Percentiles rank a stretch among this genome's conserved stretches.
Conservation (phyloP, 1,140 invertebrate species). For the Aphis gossypii region DNA sequence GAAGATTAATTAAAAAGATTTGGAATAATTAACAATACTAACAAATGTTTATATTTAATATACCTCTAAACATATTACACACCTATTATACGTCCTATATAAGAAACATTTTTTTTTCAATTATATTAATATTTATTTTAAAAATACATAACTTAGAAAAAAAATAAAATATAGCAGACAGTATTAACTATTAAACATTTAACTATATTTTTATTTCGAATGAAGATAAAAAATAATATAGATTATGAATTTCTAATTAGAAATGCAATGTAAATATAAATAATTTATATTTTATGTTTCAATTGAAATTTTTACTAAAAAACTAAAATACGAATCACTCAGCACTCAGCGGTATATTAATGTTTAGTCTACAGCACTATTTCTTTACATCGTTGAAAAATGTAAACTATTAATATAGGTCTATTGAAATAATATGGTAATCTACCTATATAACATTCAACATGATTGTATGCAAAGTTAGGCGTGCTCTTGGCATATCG, state of each 20-base stretch:
- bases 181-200: background rate
- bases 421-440: too few species aligned
- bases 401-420: too few species aligned
- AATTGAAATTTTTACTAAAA: too few species aligned
- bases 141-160: background rate
- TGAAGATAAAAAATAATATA: background rate
- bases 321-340: too few species aligned
- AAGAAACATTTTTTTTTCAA: background rate
- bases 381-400: too few species aligned
- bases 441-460: too few species aligned
- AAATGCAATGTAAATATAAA: too few species aligned
- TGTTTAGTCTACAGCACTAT: too few species aligned
- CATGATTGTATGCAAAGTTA: background rate
- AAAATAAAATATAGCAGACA: background rate
- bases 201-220: background rate
- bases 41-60: background rate
- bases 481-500: background rate
- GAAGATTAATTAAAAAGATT: background rate
- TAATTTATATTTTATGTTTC: too few species aligned
- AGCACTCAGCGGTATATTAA: too few species aligned
- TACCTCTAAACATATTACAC: background rate
- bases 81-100: background rate
- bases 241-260: too few species aligned
- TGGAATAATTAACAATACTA: background rate
- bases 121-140: background rate